Evolutionary conservation across 2,888 invertebrate species (phyloP).

Genomic region (Nephrotoma guestfalica): DNA sequence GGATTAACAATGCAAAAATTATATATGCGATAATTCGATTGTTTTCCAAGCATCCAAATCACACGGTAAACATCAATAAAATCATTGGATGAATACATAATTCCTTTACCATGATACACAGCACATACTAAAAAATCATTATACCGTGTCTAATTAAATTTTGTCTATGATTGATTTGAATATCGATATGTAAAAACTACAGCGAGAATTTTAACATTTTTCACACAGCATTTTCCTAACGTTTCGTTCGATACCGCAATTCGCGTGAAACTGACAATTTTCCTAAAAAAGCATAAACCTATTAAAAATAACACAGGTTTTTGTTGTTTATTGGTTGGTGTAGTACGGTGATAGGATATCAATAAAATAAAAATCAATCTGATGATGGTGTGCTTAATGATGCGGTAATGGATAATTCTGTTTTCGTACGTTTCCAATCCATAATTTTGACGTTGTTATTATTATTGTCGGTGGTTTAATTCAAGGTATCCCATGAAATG

Average conservation of each 20-base stretch:
- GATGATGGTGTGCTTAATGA: background rate
- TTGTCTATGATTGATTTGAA: background rate
- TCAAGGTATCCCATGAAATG: background rate
- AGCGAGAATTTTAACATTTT: background rate
- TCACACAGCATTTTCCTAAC: background rate
- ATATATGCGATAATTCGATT: background rate
- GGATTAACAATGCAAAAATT: background rate
- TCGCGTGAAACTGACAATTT: background rate
- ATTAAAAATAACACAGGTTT: background rate
- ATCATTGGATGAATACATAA: background rate
- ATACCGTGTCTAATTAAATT: background rate
- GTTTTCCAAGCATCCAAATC: background rate
- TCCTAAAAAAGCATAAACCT: background rate
- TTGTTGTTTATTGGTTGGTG: background rate
- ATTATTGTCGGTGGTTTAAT: background rate
- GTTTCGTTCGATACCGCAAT: background rate
- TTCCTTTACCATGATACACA: background rate
- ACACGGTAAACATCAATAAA: background rate
- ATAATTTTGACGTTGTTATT: background rate
- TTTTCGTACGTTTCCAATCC: background rate
- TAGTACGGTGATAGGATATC: background rate
- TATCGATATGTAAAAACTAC: background rate
- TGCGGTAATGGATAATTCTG: background rate
- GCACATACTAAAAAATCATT: background rate
- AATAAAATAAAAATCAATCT: background rate